Evolutionary conservation across 2,797 vertebrate species (phyloP), one percentile per base, ranked within the genome.

Genomic region (Acipenser transmontanus): DNA sequence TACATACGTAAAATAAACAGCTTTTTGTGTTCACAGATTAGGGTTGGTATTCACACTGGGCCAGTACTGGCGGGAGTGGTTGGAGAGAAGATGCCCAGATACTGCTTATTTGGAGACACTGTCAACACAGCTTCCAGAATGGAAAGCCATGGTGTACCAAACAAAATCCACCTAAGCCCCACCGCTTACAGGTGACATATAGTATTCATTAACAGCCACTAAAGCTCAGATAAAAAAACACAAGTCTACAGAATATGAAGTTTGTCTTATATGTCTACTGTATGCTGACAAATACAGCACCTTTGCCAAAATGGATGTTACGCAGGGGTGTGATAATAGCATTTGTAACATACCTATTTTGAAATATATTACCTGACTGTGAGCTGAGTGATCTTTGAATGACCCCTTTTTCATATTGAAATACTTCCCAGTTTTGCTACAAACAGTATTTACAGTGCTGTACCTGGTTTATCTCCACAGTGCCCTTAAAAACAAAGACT

Each of bases 71-170:
- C 88, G n/a, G 87, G 88, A 8, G 86, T 87, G 6, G 87, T 90
- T 14, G 88, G 89, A 34, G 82, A 92, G 66, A 92, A 93, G 83
- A 94, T 88, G 84, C 82, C 88, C 0, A 80, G 89, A 1, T 87
- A 85, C 72, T 81, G 74, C 65, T 82, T 91, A 66, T 91, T 92
- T 72, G 91, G 86, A 54, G 87, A 93, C 66, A 82, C 85, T 0
- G 88, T 91, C 59, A 92, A 91, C 73, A 88, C 81, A 1, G 87
- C 87, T 49, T 91, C 86, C 12, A 76, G 85, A 54, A 91, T 82
- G 86, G 89, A 93, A 74, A 90, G 84, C 61, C 88, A 88, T 0
- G 89, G 87, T 6, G 57, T 91, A 61, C 88, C 88, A 1, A 80
- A 87, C 71, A 87, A 84, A 72, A 86, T 87, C 51, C 85, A 90